Evolutionary conservation across 64 coral and sea anemone species (phyloP), one percentile per base, ranked within the genome.

Genomic region (Stichodactyla helianthus): DNA sequence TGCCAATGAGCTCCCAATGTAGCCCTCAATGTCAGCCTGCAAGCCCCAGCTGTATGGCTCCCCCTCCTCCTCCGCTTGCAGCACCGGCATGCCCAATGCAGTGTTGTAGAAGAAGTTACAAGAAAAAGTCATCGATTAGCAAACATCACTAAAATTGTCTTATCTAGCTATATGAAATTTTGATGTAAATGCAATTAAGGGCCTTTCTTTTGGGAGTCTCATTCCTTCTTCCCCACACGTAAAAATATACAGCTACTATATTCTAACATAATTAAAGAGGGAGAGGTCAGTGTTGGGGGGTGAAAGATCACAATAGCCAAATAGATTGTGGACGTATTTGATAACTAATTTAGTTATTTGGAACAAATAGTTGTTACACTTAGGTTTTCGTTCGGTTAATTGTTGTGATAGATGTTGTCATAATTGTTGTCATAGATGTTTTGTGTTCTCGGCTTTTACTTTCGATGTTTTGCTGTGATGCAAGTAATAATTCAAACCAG

Each of bases 41-140:
- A 25, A 59, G 54, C 53, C 83, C 83, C 18, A 63, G 12, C 19
- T 84, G 83, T 23, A 81, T 74, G 68, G 63, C 63, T 67, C 68
- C 68, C 27, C 68, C 68, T 74, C 62, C 76, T 79, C 15, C 83
- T 15, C 90, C 23, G 87, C 78, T 59, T 82, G 90, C 59, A 63
- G 76, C 51, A 58, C 59, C 55, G 57, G 84, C 90, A 44, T 91
- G 90, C 51, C 90, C 90, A 31, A 62, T 86, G 8, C 77, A 82
- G 85, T 91, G 90, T 26, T 91, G 90, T 19, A 61, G 77, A 26
- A 80, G 90, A 91, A 87, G 23, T 57, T 57, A 16, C 25, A 26
- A 63, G 83, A 84, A 84, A 84, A 84, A 84, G n/a, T 84, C 83
- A 22, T 55, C 83, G 13, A 84, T 84, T 15, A 54, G 78, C 78